These are phyloP conservation scores for Glyptemys insculpta DNA, from an alignment of 2,797 vertebrate species.

Conservation along the genomic window DNA sequence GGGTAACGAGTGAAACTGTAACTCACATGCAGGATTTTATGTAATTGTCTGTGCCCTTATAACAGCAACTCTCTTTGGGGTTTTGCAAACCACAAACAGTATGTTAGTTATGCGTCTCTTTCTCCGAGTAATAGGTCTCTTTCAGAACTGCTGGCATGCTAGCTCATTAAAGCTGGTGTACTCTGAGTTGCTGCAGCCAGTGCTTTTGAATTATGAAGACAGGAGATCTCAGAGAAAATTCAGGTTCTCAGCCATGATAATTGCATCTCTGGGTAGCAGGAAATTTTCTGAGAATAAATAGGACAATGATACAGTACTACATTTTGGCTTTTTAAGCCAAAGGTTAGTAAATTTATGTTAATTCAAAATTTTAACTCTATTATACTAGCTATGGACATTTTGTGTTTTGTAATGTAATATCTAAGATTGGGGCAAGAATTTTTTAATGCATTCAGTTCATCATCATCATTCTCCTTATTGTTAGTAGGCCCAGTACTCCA, in stretches of 20 bases:
- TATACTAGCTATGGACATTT: neutral
- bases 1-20: constrained; percentile 47
- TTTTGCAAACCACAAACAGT: constrained; percentile 27
- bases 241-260: neutral
- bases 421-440: neutral
- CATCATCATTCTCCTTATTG: neutral
- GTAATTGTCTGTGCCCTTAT: constrained; percentile 13
- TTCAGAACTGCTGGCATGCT: neutral
- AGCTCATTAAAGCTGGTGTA: constrained; percentile 12
- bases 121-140: constrained; percentile 19
- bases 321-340: constrained; percentile 29
- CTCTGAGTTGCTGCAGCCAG: neutral
- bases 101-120: constrained; percentile 27
- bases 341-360: constrained; percentile 18
- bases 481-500: neutral
- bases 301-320: constrained; percentile 33
- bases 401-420: neutral
- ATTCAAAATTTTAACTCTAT: constrained; percentile 40
- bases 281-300: constrained; percentile 44
- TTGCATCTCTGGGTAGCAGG: constrained; percentile 5
- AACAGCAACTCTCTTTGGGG: constrained; percentile 33
- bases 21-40: constrained; percentile 26
- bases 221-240: neutral
- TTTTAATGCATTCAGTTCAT: neutral
- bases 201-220: neutral